Conservation (phyloP, 2,113 vertebrate species). For the Anhinga rufa region DNA sequence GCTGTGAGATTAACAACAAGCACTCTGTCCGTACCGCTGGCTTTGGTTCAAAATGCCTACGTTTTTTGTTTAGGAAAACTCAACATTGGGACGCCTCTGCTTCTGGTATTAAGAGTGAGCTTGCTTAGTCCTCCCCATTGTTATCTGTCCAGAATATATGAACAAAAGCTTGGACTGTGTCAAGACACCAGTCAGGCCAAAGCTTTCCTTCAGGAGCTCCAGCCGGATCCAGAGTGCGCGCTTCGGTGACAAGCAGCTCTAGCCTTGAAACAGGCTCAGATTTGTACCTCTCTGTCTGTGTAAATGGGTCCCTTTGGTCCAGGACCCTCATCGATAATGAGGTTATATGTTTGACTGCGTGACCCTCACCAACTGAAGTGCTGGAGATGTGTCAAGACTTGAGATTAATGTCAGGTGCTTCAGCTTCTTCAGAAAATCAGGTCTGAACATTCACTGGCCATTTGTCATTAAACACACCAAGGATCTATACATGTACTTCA, state of each 20-base stretch:
- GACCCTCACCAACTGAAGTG: background rate
- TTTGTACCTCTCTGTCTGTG: background rate
- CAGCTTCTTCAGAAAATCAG: background rate
- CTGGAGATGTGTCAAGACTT: background rate
- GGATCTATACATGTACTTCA: background rate
- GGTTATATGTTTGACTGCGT: background rate
- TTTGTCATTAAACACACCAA: background rate
- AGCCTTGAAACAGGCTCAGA: background rate
- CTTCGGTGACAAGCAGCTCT: background rate
- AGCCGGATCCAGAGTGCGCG: background rate
- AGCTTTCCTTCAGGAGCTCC: background rate
- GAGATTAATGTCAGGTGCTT: background rate
- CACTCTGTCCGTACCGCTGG: fast-evolving
- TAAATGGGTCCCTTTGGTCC: background rate
- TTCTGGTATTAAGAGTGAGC: background rate
- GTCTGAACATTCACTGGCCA: background rate
- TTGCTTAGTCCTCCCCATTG: background rate
- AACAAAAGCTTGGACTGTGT: background rate
- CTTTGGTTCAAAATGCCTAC: background rate
- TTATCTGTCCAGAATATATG: background rate
- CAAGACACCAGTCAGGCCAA: background rate
- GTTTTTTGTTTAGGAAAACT: background rate
- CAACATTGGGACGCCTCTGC: background rate
- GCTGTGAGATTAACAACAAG: background rate
- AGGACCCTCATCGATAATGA: background rate